Conservation (phyloP, 2,113 vertebrate genomes). For the Hypocryptadius cinnamomeus region DNA sequence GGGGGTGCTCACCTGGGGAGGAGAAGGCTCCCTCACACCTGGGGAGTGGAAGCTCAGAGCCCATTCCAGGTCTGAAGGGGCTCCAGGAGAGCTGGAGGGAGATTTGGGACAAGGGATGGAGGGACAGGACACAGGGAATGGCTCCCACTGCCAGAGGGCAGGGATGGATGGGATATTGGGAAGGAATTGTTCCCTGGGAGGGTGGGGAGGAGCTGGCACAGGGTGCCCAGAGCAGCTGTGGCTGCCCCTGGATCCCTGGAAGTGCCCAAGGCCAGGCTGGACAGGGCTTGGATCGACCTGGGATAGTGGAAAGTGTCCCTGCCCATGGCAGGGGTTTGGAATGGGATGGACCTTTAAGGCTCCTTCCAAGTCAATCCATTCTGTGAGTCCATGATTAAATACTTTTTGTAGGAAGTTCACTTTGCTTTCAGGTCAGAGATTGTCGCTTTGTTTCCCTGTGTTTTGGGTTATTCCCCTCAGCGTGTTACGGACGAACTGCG, state of each 20-base stretch:
- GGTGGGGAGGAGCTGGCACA: fast-evolving
- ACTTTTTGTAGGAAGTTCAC: too few species aligned
- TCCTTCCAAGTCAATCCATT: not conserved
- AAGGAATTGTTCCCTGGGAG: fast-evolving
- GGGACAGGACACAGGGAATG: not conserved
- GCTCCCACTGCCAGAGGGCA: not conserved
- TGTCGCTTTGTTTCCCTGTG: not conserved
- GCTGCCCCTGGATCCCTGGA: not conserved
- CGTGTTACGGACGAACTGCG: fast-evolving
- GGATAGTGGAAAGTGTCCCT: not conserved
- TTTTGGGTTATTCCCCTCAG: not conserved
- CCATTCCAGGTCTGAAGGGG: not conserved
- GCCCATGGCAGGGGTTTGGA: not conserved
- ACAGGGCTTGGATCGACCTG: not conserved
- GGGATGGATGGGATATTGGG: not conserved
- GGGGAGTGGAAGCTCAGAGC: not conserved
- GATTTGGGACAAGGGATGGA: not conserved
- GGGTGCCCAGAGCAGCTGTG: not conserved
- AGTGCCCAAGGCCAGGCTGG: fast-evolving
- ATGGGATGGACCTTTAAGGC: not conserved
- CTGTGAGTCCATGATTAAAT: not conserved
- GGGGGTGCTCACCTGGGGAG: fast-evolving
- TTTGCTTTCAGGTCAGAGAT: not conserved
- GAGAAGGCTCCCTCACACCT: not conserved
- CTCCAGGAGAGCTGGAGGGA: not conserved